Percentiles rank a stretch among this genome's conserved stretches.
These are phyloP conservation scores for Andrena flavipes DNA, from an alignment of 2,888 invertebrate species.

Conservation along the genomic window DNA sequence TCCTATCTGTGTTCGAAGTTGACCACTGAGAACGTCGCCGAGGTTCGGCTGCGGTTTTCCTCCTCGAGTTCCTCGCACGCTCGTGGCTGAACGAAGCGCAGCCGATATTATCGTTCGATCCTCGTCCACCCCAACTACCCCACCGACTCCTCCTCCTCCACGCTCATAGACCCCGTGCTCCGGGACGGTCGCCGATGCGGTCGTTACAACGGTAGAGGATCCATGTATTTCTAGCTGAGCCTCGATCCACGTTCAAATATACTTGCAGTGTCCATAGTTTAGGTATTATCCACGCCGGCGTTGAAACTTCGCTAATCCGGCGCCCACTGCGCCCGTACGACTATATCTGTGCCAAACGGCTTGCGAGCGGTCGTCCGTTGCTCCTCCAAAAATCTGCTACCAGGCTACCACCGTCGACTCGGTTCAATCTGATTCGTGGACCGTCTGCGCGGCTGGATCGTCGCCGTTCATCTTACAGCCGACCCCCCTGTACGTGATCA, in stretches of 20 bases:
- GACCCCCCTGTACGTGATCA: background rate
- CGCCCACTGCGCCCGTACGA: background rate
- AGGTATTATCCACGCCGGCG: background rate
- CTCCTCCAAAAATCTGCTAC: background rate
- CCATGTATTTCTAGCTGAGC: constrained; percentile 17
- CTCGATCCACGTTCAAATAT: background rate
- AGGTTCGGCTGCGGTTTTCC: constrained; percentile 60
- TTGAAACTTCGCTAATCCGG: background rate
- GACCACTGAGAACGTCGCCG: constrained; percentile 60
- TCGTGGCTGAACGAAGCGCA: constrained; percentile 53
- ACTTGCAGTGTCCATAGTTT: background rate
- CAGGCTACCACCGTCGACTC: background rate
- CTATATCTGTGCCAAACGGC: background rate
- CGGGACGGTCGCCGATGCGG: background rate
- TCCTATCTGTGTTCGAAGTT: constrained; percentile 51
- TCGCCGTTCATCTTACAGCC: background rate
- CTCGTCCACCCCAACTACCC: background rate
- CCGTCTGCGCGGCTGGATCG: background rate
- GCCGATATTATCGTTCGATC: constrained; percentile 50
- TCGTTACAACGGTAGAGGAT: constrained; percentile 15
- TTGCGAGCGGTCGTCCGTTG: too few relatives aligned
- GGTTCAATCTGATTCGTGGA: background rate
- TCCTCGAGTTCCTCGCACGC: constrained; percentile 61
- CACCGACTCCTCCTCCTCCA: too few relatives aligned
- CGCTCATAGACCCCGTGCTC: background rate